These are phyloP conservation scores for Pandion haliaetus DNA, from an alignment of 2,113 vertebrate genomes.

Conservation along the genomic window DNA sequence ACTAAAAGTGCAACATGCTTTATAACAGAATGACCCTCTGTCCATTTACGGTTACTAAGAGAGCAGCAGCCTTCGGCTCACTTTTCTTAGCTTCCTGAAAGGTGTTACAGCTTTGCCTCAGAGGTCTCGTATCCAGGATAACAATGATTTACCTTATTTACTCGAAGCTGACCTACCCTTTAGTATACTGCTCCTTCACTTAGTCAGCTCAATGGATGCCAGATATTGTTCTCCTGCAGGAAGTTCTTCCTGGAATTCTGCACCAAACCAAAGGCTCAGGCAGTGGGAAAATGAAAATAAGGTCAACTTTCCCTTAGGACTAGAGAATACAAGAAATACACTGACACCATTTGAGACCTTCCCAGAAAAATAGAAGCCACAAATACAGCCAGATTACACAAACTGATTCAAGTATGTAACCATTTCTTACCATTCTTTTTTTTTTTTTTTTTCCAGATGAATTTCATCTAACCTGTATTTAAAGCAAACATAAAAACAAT, in stretches of 20 bases:
- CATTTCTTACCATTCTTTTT: background rate
- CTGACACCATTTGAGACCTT: slow-evolving; percentile 53
- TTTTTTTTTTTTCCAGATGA: background rate
- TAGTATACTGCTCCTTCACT: slow-evolving; percentile 67
- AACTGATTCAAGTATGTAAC: slow-evolving; percentile 25
- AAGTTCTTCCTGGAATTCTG: slow-evolving; percentile 76
- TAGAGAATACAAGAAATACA: slow-evolving; percentile 54
- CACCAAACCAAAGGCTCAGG: slow-evolving; percentile 63
- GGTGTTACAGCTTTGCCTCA: slow-evolving; percentile 67
- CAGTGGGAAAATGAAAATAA: slow-evolving; percentile 72
- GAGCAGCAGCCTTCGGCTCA: slow-evolving; percentile 18
- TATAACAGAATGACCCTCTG: slow-evolving; percentile 12
- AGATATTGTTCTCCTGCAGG: slow-evolving; percentile 75
- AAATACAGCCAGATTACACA: slow-evolving; percentile 42
- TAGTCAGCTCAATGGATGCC: slow-evolving; percentile 58
- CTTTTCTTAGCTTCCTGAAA: slow-evolving; percentile 65
- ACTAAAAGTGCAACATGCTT: background rate
- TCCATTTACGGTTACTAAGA: background rate
- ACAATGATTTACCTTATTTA: slow-evolving; percentile 66
- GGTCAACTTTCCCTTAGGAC: slow-evolving; percentile 72
- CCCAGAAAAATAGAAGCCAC: slow-evolving; percentile 59
- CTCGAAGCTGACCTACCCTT: slow-evolving; percentile 62
- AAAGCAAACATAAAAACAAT: background rate
- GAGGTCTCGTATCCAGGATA: slow-evolving; percentile 64
- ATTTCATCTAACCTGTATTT: background rate